Evolutionary conservation across 2,113 vertebrate species (phyloP), one percentile per base, ranked within the genome.

Genomic region (Notarius quadriscutis): DNA sequence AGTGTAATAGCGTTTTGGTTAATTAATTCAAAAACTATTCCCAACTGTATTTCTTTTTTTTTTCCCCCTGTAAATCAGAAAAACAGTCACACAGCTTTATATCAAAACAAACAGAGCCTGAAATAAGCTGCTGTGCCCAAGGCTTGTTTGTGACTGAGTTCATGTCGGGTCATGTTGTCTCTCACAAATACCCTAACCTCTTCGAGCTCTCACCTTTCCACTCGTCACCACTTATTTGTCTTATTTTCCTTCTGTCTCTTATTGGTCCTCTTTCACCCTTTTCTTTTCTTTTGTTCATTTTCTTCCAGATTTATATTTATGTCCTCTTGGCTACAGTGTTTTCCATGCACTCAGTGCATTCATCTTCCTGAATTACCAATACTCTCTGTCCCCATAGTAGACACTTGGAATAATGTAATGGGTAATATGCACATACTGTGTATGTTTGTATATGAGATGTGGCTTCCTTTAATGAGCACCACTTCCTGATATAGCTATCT

Each of bases 301-400:
- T 75, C 18, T 57, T 57, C n/a, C 55, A 41, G 53, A 57, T 77
- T 85, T 20, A 77, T 77, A 77, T 53, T 77, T 50, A 77, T 77
- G 50, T 83, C 86, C 67, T 83, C 78, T 92, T 27, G 17, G 50
- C 89, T 87, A 81, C 80, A 27, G 30, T 79, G 85, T 85, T 92
- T 94, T 93, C 93, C 92, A 92, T 93, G 86, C 77, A 63, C 88
- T 94, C 92, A 93, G 12, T 75, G 48, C 20, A 25, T 22, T 77
- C 74, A 77, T 77, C 50, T 25, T 53, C 11, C 10, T n/a, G 11
- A 77, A 50, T 87, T 67, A 60, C 17, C 58, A 6, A 63, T 20
- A 71, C 78, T 83, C 85, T 89, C 88, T 89, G 85, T 93, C 93
- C 92, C 90, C 90, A 92, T 89, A 93, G 88, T 83, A 87, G 91